Evolutionary conservation across 1,140 invertebrate species (phyloP).

Genomic region (Heterodera carotae): DNA sequence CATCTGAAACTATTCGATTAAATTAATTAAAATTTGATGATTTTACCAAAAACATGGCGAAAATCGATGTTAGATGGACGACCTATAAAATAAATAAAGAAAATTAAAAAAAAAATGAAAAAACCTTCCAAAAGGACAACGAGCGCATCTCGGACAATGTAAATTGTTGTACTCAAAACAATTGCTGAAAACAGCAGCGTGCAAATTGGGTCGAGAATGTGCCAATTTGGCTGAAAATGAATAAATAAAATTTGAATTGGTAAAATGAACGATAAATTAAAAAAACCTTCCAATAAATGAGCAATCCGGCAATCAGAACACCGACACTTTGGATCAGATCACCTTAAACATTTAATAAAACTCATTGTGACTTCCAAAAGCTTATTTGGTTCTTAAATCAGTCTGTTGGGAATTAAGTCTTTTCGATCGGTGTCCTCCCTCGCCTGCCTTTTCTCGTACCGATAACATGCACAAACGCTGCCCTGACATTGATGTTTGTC

Average conservation of each 20-base stretch:
- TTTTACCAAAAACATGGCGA: constrained; percentile 32
- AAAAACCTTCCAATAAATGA: constrained; percentile 69
- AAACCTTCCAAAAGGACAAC: constrained; percentile 42
- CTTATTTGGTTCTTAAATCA: no score
- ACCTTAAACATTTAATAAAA: background rate
- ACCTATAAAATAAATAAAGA: constrained; percentile 33
- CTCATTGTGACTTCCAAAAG: background rate
- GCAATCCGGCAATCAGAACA: constrained; percentile 85
- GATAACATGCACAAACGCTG: constrained; percentile 94
- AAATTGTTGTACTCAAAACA: constrained; percentile 72
- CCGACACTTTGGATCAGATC: constrained; percentile 96
- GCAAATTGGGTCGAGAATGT: constrained; percentile 95
- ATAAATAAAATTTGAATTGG: constrained; percentile 8
- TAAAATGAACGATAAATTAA: background rate
- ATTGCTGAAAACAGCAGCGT: constrained; percentile 96
- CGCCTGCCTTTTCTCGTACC: constrained; percentile 67
- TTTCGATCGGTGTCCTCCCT: no score
- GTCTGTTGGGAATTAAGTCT: no score
- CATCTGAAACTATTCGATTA: background rate
- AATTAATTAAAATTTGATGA: background rate
- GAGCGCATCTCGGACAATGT: constrained; percentile 42
- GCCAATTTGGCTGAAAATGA: constrained; percentile 54
- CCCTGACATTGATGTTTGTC: constrained; percentile 88
- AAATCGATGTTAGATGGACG: constrained; percentile 46
- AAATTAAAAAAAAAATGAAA: background rate